Conservation (phyloP, 2,797 vertebrate genomes). For the Onychomys leucogaster region DNA sequence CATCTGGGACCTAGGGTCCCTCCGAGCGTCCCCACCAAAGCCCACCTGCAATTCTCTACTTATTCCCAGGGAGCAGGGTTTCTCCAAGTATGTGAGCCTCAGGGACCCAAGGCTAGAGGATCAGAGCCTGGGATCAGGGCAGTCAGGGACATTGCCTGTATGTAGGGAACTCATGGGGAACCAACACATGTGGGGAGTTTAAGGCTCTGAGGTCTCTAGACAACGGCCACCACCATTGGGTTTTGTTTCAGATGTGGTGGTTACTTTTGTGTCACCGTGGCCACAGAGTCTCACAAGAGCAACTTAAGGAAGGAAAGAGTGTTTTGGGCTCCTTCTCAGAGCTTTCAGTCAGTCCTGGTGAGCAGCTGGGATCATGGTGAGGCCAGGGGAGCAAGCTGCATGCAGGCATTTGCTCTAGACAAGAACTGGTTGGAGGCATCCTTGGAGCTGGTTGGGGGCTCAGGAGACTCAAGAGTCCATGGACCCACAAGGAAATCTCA, state of each 20-base stretch:
- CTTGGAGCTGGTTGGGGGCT: not conserved
- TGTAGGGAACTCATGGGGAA: not conserved
- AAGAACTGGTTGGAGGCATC: too few species aligned
- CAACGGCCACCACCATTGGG: too few species aligned
- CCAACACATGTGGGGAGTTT: not conserved
- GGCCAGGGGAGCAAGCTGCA: not conserved
- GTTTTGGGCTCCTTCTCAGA: not conserved
- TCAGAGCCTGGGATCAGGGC: not conserved
- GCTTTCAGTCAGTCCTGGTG: not conserved
- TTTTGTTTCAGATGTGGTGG: not conserved
- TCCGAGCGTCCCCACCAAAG: accelerated
- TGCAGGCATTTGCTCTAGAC: not conserved
- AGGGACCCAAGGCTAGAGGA: not conserved
- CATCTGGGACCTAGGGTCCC: not conserved
- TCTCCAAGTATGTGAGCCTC: not conserved
- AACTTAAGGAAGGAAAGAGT: not conserved
- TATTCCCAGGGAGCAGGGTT: not conserved
- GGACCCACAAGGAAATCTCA: not conserved
- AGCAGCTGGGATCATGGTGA: not conserved
- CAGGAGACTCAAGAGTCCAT: not conserved
- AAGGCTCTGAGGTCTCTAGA: not conserved
- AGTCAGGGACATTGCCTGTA: not conserved
- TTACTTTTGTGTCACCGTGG: not conserved
- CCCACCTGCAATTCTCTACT: not conserved
- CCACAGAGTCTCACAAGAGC: not conserved